Conservation (phyloP, 2,113 vertebrate species). For the Zonotrichia leucophrys region DNA sequence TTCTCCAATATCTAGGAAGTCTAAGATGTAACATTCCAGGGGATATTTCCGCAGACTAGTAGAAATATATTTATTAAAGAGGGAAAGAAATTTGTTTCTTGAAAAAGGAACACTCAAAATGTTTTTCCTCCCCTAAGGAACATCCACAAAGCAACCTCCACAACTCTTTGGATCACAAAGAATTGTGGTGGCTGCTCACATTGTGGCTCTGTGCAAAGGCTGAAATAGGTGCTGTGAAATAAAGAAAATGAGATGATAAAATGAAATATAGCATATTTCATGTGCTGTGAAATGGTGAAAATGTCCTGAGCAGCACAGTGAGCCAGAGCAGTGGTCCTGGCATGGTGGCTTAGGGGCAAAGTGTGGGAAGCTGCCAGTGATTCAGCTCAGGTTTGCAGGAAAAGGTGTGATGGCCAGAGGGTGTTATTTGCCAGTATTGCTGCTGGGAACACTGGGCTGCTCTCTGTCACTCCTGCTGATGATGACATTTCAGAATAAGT, state of each 20-base stretch:
- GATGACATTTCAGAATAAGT: not conserved
- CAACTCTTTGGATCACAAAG: too few relatives aligned
- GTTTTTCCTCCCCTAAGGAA: not conserved
- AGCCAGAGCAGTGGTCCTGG: fast-evolving
- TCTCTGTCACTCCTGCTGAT: not conserved
- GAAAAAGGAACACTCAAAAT: not conserved
- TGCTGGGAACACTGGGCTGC: not conserved
- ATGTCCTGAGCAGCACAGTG: fast-evolving
- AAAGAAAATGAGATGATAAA: not conserved
- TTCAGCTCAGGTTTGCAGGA: not conserved
- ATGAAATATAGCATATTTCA: not conserved
- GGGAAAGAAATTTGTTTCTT: not conserved
- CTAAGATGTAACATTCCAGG: not conserved
- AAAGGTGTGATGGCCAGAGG: not conserved
- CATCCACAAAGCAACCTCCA: too few relatives aligned
- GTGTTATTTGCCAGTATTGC: not conserved
- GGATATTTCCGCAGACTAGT: not conserved
- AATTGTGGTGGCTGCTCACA: fast-evolving
- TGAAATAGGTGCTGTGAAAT: not conserved
- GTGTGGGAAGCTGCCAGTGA: not conserved
- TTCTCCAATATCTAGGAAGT: not conserved
- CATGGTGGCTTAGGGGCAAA: not conserved
- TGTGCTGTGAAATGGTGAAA: not conserved
- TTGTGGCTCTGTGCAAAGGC: not conserved
- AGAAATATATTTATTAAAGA: not conserved